Percentiles rank a stretch among this genome's conserved stretches.
These are phyloP conservation scores for Lasioglossum malachurum DNA, from an alignment of 2,888 invertebrate species.

Conservation along the genomic window DNA sequence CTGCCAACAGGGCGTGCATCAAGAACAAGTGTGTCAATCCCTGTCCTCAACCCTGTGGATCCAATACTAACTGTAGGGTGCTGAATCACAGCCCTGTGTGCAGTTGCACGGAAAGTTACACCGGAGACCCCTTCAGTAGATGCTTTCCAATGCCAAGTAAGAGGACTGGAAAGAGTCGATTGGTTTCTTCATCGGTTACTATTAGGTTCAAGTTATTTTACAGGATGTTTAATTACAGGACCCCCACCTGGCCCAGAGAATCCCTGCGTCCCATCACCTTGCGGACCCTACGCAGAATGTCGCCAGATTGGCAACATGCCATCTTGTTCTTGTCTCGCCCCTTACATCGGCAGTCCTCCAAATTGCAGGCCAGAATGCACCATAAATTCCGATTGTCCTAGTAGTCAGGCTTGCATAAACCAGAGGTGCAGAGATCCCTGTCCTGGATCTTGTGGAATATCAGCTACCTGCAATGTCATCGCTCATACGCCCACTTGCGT, in stretches of 20 bases:
- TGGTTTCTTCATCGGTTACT: not conserved
- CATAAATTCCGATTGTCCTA: constrained; percentile 91
- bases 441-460: constrained; percentile 90
- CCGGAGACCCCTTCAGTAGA: constrained; percentile 87
- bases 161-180: not conserved
- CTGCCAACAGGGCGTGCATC: constrained; percentile 90
- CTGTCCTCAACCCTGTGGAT: constrained; percentile 86
- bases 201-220: not conserved
- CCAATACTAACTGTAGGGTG: constrained; percentile 88
- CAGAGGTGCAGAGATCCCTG: constrained; percentile 92
- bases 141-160: constrained; percentile 76
- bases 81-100: constrained; percentile 88
- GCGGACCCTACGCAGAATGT: constrained; percentile 87
- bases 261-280: constrained; percentile 88
- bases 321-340: constrained; percentile 86
- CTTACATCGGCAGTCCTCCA: constrained; percentile 86
- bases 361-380: constrained; percentile 90
- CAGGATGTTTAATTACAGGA: constrained; percentile 28
- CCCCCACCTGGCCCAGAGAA: constrained; percentile 80
- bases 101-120: constrained; percentile 85
- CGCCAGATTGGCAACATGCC: constrained; percentile 85
- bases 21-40: constrained; percentile 91
- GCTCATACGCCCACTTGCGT: constrained; percentile 91
- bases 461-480: constrained; percentile 88
- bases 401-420: constrained; percentile 91